Percentiles rank a stretch among this genome's conserved stretches.
Conservation (phyloP, 2,888 invertebrate species). For the Euphydryas editha region DNA sequence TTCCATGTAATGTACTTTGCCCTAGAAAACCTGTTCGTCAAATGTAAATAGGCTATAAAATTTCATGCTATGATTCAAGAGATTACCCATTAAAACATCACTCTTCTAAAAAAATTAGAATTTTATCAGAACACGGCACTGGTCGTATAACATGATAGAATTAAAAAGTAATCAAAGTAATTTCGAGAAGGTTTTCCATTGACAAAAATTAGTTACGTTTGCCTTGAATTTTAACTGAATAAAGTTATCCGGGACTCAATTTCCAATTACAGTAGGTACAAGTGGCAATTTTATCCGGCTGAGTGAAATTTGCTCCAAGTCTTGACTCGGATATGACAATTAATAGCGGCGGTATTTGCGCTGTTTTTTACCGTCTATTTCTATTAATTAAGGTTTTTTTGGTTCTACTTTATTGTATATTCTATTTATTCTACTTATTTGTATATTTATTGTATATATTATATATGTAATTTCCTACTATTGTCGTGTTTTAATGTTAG, state of each 20-base stretch:
- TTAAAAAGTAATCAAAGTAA: constrained; percentile 4
- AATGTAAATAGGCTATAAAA: no score
- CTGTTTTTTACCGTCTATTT: background rate
- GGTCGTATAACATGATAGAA: background rate
- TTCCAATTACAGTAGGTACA: constrained; percentile 38
- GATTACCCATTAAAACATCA: background rate
- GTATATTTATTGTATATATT: no score
- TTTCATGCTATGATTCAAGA: no score
- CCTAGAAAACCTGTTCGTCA: no score
- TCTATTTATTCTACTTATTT: background rate
- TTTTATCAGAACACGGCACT: no score
- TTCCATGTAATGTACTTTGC: no score
- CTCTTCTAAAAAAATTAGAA: background rate
- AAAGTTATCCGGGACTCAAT: constrained; percentile 32
- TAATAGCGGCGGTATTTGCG: background rate
- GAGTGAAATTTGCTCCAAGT: background rate
- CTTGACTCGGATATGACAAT: background rate
- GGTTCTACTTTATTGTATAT: background rate
- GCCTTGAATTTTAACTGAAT: background rate
- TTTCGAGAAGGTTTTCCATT: background rate
- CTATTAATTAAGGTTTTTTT: background rate
- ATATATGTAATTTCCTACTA: no score
- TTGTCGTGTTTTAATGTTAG: no score
- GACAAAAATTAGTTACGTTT: background rate
- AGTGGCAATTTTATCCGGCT: constrained; percentile 27